A percentile compares a stretch with the other conserved stretches of the same genome.
These are phyloP conservation scores for Gibbula magus DNA, from an alignment of 2,888 invertebrate species.

Conservation along the genomic window DNA sequence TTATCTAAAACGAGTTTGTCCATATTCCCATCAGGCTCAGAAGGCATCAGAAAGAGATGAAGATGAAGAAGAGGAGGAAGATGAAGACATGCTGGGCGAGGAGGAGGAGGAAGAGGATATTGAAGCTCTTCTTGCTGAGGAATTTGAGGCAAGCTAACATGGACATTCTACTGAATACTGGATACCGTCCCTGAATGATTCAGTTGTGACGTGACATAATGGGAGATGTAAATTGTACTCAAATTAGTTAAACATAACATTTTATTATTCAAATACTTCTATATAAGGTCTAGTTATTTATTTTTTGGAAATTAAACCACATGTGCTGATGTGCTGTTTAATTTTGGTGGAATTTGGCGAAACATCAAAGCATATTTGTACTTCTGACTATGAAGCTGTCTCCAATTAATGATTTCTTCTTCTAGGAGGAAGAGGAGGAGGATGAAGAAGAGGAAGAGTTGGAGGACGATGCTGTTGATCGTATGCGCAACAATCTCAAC, in stretches of 20 bases:
- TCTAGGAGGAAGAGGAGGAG: conserved; percentile 73
- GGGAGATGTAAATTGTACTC: too few relatives aligned
- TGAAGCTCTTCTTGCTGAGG: conserved; percentile 71
- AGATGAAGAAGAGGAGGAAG: conserved; percentile 66
- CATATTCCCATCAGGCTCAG: conserved; percentile 35
- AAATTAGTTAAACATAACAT: too few relatives aligned
- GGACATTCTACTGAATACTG: background rate
- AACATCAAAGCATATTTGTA: background rate
- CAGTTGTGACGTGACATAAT: too few relatives aligned
- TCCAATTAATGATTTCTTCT: background rate
- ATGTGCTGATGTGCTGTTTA: background rate
- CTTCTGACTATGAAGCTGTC: background rate
- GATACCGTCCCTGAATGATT: too few relatives aligned
- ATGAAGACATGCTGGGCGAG: conserved; percentile 66
- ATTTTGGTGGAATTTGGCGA: background rate
- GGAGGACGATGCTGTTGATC: conserved; percentile 74
- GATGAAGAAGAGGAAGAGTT: conserved; percentile 74
- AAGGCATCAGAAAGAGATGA: conserved; percentile 54
- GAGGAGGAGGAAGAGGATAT: conserved; percentile 72
- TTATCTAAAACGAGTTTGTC: too few relatives aligned
- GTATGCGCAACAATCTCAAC: conserved; percentile 71
- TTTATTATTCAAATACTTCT: too few relatives aligned
- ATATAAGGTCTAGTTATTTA: background rate
- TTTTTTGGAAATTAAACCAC: background rate
- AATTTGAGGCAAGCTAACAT: conserved; percentile 68